Base-by-base conservation (phyloP, 2,113 vertebrate species). In the Chaetops frenatus region DNA sequence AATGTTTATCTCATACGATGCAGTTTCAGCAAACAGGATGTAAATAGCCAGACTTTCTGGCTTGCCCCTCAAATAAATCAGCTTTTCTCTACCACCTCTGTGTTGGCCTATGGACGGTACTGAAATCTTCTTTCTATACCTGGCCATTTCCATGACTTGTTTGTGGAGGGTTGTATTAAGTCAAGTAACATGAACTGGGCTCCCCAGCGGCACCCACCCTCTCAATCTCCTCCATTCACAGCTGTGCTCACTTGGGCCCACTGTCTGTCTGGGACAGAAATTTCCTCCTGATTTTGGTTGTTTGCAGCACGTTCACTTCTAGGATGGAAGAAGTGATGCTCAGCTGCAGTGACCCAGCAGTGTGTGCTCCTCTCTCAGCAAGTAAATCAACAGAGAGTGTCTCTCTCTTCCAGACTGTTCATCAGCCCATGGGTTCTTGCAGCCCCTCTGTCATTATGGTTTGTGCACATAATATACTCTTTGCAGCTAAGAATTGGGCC, bases 61-160 rank as follows among this genome's bases (percentile, higher is more conserved):
- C 6, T n/a, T 78, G 11, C 6, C 12, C 6, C 17, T 42, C 29
- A 42, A 42, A 73, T 17, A 13, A 73, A 66, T 38, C 9, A n/a
- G 15, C 17, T 67, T 73, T 86, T 15, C 15, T 20, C 28, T 88
- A 2, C 3, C 7, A 28, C 3, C 6, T 88, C 27, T 86, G 17
- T 58, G 19, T 6, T 66, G 24, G 29, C 7, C 6, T n/a, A 1
- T 13, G 28, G 29, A 17, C 1, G 3, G 4, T 29, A 42, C 12
- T 29, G 69, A 73, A 62, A 83, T 53, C 40, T 7, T 35, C 6
- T 81, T 84, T 60, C 11, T n/a, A 6, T 14, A 25, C 11, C 7
- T 77, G 64, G 12, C 7, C 4, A 1, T 58, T 90, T 61, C 61
- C 47, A 38, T 29, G 20, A 12, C 14, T 29, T 71, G 1, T 27